Evolutionary conservation across 2,888 invertebrate genomes (phyloP).

Genomic region (Ganaspis brasiliensis): DNA sequence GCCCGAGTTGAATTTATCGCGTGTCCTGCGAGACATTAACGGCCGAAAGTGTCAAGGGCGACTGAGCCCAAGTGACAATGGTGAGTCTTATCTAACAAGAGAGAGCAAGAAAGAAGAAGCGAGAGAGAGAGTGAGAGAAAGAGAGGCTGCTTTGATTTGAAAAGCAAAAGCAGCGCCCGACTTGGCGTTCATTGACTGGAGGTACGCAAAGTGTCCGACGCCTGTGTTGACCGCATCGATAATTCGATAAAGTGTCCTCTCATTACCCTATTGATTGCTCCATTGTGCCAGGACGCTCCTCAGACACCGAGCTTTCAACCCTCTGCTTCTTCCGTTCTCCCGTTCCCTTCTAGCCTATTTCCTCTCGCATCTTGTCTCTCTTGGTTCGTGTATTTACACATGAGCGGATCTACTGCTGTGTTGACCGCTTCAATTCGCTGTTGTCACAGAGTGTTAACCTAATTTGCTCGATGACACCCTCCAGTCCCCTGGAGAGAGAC

Average conservation of each 20-base stretch:
- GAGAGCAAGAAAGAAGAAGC: slow-evolving; percentile 41
- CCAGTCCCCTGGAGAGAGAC: slow-evolving; percentile 49
- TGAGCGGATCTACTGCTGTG: slow-evolving; percentile 59
- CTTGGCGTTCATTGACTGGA: slow-evolving; percentile 67
- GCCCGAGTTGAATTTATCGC: slow-evolving; percentile 27
- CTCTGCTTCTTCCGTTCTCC: slow-evolving; percentile 62
- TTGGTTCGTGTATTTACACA: slow-evolving; percentile 60
- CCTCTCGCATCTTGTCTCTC: slow-evolving; percentile 34
- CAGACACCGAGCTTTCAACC: slow-evolving; percentile 72
- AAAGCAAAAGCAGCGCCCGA: slow-evolving; percentile 68
- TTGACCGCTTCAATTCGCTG: slow-evolving; percentile 58
- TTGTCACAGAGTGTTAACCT: slow-evolving; percentile 63
- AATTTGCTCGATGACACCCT: slow-evolving; percentile 62
- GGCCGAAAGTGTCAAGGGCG: slow-evolving; percentile 75
- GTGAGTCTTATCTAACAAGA: slow-evolving; percentile 50
- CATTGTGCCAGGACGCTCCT: slow-evolving; percentile 76
- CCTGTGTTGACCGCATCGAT: slow-evolving; percentile 76
- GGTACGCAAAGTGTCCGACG: slow-evolving; percentile 70
- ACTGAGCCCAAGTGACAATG: slow-evolving; percentile 67
- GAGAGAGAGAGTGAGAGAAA: slow-evolving; percentile 41
- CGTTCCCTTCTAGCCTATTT: slow-evolving; percentile 42
- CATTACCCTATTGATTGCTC: slow-evolving; percentile 81
- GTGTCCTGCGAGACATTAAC: slow-evolving; percentile 66
- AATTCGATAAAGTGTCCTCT: slow-evolving; percentile 80
- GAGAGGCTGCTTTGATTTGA: slow-evolving; percentile 62